Evolutionary conservation across 2,113 vertebrate species (phyloP), one percentile per base, ranked within the genome.

Genomic region (Varanus salvator): DNA sequence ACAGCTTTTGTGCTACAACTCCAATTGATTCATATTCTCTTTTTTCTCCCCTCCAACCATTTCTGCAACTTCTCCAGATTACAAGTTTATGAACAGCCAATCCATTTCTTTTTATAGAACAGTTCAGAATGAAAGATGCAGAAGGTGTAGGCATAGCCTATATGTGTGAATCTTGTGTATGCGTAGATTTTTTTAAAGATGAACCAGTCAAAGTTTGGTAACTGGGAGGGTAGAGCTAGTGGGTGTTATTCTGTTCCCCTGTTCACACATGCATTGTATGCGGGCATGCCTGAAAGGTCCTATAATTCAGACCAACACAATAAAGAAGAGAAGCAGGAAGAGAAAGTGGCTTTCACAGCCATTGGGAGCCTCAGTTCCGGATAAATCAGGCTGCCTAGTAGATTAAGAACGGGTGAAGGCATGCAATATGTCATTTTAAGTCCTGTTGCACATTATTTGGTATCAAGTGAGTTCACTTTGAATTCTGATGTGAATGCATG

Each of bases 51-150:
- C 91, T 14, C 86, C 34, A 6, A 60, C 1, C 0, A 80, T 87
- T 86, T 90, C 1, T 57, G 27, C 90, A 69, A 81, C 88, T 94
- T 77, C 92, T 89, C 89, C 85, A 89, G 57, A 78, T 80, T 83
- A 21, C 25, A 92, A 86, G 82, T 64, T 85, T 72, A 60, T 29
- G 69, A 52, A 44, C 48, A 31, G 81, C 38, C 21, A 48, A 87
- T 90, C 64, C 90, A 1, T 0, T 74, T 57, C 14, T 80, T 57
- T 77, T 68, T 78, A 74, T 87, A 94, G 94, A 90, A 19, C 1
- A 19, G 12, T 85, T 50, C 27, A 71, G 50, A 48, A 84, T 71
- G 48, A 27, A 71, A 29, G 6, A 15, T 81, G n/a, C 27, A 64
- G n/a, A 64, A 8, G 21, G n/a, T 38, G 7, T 66, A 9, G 66